Conservation (phyloP, 2,113 vertebrate species). For the Actenoides lindsayi region DNA sequence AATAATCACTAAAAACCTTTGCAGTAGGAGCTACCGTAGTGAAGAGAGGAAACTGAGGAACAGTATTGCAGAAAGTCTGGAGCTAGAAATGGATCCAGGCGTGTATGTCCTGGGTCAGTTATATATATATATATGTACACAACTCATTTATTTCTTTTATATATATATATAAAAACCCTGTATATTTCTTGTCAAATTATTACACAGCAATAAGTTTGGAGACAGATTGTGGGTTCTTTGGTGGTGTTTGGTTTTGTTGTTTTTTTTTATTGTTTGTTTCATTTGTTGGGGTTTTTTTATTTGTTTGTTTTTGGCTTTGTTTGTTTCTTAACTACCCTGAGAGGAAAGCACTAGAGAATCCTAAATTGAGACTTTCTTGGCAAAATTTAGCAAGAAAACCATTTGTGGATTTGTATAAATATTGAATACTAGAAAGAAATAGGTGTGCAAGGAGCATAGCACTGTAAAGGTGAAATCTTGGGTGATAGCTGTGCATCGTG, state of each 20-base stretch:
- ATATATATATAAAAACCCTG: neutral
- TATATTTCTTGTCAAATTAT: neutral
- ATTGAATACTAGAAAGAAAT: neutral
- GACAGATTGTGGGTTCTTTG: neutral
- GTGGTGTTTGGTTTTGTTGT: no score
- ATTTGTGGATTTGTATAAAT: neutral
- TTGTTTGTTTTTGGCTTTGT: neutral
- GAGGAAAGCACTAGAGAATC: neutral
- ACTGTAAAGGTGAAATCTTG: neutral
- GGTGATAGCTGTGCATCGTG: neutral
- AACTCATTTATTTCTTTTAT: neutral
- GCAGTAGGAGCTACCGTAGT: neutral
- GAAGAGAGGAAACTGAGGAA: neutral
- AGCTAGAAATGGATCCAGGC: neutral
- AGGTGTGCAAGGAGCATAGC: neutral
- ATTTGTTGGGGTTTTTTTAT: no score
- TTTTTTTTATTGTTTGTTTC: no score
- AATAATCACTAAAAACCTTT: neutral
- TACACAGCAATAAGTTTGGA: neutral
- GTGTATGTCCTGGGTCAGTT: neutral
- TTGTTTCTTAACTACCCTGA: neutral
- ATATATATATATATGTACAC: accelerated
- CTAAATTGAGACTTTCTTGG: neutral
- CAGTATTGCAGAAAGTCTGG: neutral
- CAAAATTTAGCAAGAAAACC: neutral